Evolutionary conservation across 2,113 vertebrate species (phyloP).

Genomic region (Seriola dumerili): DNA sequence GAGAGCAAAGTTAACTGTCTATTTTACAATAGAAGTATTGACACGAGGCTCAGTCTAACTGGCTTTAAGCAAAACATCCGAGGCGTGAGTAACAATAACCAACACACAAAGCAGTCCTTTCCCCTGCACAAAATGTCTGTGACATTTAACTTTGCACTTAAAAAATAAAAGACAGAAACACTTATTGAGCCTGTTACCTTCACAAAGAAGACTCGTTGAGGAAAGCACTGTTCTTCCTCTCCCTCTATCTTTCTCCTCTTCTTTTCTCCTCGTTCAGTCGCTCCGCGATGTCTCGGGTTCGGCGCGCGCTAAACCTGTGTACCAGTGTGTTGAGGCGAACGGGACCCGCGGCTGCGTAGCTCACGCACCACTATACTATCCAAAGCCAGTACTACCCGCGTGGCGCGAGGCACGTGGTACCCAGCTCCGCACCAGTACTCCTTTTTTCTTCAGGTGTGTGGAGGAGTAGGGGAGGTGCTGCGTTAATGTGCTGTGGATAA

Average conservation of each 20-base stretch:
- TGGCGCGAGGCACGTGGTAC: constrained; percentile 52
- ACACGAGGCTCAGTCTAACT: not conserved
- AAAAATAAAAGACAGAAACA: not conserved
- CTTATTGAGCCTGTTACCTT: constrained; percentile 54
- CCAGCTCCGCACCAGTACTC: not conserved
- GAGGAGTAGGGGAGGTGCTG: not conserved
- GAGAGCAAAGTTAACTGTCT: not conserved
- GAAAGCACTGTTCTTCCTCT: not conserved
- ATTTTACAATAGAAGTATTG: not conserved
- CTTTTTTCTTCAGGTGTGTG: constrained; percentile 35
- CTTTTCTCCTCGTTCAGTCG: not conserved
- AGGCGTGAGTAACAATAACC: not conserved
- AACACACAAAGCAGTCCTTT: not conserved
- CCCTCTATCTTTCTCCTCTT: not conserved
- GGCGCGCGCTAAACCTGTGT: constrained; percentile 28
- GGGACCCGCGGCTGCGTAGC: constrained; percentile 20
- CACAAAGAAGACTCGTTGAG: constrained; percentile 49
- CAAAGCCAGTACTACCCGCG: not conserved
- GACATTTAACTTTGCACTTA: not conserved
- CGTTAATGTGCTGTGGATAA: not conserved
- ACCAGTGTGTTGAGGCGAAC: constrained; percentile 6
- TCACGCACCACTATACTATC: constrained; percentile 34
- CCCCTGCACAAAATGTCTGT: not conserved
- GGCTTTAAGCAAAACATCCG: not conserved
- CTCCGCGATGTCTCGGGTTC: constrained; percentile 39